These are phyloP conservation scores for Aplodontia rufa DNA, from an alignment of 2,113 vertebrate genomes.

Conservation along the genomic window DNA sequence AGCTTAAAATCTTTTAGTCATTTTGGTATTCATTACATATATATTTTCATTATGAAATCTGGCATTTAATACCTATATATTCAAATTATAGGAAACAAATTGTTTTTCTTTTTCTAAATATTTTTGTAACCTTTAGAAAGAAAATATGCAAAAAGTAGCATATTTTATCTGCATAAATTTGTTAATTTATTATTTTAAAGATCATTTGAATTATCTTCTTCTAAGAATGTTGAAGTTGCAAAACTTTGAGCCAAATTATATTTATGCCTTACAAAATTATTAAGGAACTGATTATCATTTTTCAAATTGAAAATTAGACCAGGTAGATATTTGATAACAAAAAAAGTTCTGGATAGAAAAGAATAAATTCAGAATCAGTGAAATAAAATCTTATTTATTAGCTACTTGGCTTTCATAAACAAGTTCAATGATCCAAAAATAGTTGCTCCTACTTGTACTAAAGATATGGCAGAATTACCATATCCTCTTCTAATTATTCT, in stretches of 20 bases:
- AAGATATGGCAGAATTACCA: background rate
- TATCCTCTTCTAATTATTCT: background rate
- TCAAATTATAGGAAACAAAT: conserved; percentile 53
- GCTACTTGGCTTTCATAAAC: background rate
- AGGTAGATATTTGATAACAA: background rate
- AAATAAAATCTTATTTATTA: conserved; percentile 18
- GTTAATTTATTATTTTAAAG: conserved; percentile 66
- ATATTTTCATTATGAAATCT: conserved; percentile 60
- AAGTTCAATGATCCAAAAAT: background rate
- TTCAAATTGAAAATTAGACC: background rate
- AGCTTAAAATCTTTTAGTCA: conserved; percentile 52
- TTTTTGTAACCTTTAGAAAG: conserved; percentile 60
- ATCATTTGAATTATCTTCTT: conserved; percentile 56
- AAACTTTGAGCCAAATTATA: background rate
- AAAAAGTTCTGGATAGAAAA: background rate
- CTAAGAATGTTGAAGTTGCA: background rate
- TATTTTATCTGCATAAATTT: conserved; percentile 61
- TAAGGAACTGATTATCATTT: background rate
- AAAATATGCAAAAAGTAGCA: conserved; percentile 34
- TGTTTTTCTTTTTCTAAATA: conserved; percentile 61
- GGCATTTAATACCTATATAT: conserved; percentile 52
- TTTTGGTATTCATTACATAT: conserved; percentile 39
- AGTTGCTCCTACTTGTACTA: background rate
- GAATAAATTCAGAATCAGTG: background rate
- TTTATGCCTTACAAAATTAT: background rate